Conservation (phyloP, 2,113 vertebrate species). For the Ptilorrhoa leucosticta region DNA sequence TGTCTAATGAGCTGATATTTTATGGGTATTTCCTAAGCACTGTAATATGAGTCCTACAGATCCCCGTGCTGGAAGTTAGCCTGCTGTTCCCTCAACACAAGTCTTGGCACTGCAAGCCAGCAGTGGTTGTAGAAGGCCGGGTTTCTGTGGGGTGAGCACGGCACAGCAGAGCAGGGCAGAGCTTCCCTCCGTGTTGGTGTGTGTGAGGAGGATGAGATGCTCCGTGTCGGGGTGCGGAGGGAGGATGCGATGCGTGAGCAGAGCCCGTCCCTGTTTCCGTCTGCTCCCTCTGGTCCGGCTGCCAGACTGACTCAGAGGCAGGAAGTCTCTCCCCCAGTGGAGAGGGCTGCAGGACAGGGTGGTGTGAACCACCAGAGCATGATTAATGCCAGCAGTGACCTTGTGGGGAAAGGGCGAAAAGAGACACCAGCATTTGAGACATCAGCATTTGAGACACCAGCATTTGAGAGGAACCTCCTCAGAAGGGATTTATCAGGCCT, state of each 20-base stretch:
- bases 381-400: background rate
- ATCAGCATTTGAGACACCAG: no score
- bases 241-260: background rate
- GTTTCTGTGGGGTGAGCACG: rapidly evolving
- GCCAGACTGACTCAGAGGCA: background rate
- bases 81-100: background rate
- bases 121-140: background rate
- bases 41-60: background rate
- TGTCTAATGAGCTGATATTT: slow-evolving; percentile 18
- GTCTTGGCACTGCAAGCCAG: background rate
- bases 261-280: background rate
- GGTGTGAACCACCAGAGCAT: background rate
- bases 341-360: background rate
- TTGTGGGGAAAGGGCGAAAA: background rate
- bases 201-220: rapidly evolving
- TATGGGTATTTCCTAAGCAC: slow-evolving; percentile 26
- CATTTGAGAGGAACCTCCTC: background rate
- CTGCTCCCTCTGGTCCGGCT: background rate
- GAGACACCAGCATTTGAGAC: background rate
- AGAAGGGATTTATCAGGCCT: background rate
- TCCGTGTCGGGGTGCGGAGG: background rate
- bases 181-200: rapidly evolving
- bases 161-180: background rate
- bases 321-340: background rate
- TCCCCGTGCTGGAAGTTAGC: background rate